Evolutionary conservation across 2,113 vertebrate species (phyloP).

Genomic region (Prolemur simus): DNA sequence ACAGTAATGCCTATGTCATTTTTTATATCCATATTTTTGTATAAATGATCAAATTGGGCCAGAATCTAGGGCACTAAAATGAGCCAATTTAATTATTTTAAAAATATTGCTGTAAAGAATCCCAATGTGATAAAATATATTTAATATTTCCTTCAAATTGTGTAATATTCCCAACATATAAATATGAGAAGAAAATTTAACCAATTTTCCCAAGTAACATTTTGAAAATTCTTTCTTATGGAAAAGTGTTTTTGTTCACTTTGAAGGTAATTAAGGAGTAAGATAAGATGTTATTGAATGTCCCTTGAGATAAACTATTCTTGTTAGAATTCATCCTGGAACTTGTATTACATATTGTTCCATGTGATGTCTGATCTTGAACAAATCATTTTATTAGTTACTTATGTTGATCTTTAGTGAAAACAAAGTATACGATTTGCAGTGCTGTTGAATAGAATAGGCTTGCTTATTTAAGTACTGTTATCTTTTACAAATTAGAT

Average conservation of each 20-base stretch:
- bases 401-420: neutral
- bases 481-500: neutral
- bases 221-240: constrained; percentile 4
- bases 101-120: constrained; percentile 46
- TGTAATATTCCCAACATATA: neutral
- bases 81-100: constrained; percentile 67
- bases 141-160: constrained; percentile 35
- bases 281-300: neutral
- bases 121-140: neutral
- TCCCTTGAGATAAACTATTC: constrained; percentile 8
- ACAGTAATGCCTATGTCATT: constrained; percentile 19
- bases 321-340: neutral
- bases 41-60: neutral
- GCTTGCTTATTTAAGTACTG: neutral
- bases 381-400: neutral
- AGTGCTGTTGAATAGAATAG: neutral
- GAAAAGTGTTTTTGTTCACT: constrained; percentile 33
- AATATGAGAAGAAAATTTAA: constrained; percentile 36
- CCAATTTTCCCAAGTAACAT: neutral
- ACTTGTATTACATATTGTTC: neutral
- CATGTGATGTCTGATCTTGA: neutral
- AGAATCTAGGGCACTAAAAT: constrained; percentile 50
- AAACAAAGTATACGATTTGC: neutral
- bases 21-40: constrained; percentile 30
- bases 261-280: constrained; percentile 6